Percentiles rank a stretch among this genome's conserved stretches.
phyloP scores from a whole-genome alignment of 2,888 invertebrate genomes.

The Perizoma flavofasciatum region DNA sequence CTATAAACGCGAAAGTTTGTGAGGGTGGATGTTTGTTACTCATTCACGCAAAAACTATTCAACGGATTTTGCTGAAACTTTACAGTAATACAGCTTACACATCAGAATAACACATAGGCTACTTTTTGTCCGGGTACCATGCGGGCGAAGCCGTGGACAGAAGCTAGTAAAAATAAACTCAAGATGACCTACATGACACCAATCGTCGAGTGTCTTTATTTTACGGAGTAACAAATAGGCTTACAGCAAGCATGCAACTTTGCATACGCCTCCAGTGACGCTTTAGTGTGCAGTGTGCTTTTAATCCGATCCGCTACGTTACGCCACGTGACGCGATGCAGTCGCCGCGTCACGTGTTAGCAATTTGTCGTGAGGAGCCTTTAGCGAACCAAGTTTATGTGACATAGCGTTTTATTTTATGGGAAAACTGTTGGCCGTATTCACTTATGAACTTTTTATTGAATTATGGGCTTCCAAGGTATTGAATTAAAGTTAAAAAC shows the following conservation, averaged over 20 bases:
- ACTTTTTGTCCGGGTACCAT: too few relatives aligned
- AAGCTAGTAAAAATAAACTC: too few relatives aligned
- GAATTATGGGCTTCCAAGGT: slow-evolving; percentile 10
- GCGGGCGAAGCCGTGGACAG: too few relatives aligned
- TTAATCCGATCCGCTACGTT: slow-evolving; percentile 23
- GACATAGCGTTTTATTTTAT: slow-evolving; percentile 21
- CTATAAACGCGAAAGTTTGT: too few relatives aligned
- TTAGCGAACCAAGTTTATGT: slow-evolving; percentile 10
- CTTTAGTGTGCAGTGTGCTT: not conserved
- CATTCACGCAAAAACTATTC: too few relatives aligned
- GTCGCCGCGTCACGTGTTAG: slow-evolving; percentile 11
- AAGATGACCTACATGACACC: too few relatives aligned
- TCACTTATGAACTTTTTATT: slow-evolving; percentile 17
- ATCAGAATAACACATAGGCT: too few relatives aligned
- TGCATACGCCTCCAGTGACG: not conserved
- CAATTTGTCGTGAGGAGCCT: slow-evolving; percentile 23
- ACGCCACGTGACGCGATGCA: slow-evolving; percentile 18
- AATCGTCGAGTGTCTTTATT: too few relatives aligned
- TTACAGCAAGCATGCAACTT: not conserved
- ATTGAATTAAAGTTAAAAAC: not conserved
- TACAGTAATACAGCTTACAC: too few relatives aligned
- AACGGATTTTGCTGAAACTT: too few relatives aligned
- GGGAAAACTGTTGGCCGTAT: slow-evolving; percentile 15
- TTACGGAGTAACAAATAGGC: too few relatives aligned
- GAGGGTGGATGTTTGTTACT: too few relatives aligned